Conservation (phyloP, 2,113 vertebrate species). For the Menura novaehollandiae region DNA sequence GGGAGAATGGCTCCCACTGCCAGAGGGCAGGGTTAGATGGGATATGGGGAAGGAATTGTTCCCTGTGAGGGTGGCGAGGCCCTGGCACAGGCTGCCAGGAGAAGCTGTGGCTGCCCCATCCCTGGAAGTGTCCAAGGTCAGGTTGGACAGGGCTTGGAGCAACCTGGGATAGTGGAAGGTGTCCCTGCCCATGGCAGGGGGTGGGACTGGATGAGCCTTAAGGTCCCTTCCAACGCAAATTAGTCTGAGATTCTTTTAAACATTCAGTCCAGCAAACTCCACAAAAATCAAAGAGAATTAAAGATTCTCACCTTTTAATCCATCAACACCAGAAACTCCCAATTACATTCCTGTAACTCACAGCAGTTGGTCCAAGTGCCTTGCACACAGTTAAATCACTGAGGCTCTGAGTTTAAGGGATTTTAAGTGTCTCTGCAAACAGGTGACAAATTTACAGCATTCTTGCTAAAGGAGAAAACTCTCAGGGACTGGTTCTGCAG, state of each 20-base stretch:
- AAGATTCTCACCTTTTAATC: neutral
- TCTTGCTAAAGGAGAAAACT: neutral
- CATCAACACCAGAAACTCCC: neutral
- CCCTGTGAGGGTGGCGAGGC: neutral
- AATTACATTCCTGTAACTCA: neutral
- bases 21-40: neutral
- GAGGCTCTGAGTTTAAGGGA: neutral
- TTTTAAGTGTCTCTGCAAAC: neutral
- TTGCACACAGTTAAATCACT: neutral
- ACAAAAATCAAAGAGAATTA: neutral
- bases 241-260: neutral
- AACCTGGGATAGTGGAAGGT: fast-evolving
- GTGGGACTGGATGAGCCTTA: fast-evolving
- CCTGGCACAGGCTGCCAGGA: neutral
- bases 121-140: neutral
- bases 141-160: fast-evolving
- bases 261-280: neutral
- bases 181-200: neutral
- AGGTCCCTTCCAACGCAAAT: neutral
- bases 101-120: neutral
- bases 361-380: neutral
- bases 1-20: neutral
- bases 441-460: neutral
- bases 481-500: neutral
- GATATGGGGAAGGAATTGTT: neutral